Base-by-base conservation (phyloP, 1,140 invertebrate species). In the Papilio polytes region DNA sequence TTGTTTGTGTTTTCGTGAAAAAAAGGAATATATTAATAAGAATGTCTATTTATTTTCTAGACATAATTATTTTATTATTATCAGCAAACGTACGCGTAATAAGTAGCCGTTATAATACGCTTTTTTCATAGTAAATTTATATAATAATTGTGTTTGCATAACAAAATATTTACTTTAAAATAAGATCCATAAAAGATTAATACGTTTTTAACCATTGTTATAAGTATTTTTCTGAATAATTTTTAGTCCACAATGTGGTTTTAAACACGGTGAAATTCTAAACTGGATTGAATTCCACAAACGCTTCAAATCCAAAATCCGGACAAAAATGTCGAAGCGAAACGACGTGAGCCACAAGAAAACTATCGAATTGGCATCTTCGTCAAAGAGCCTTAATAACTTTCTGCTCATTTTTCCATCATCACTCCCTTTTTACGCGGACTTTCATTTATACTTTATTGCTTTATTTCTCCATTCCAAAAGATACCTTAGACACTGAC, bases 371-470 rank as follows among this genome's bases (percentile, higher is more conserved):
- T 87, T 90, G 89, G 89, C 87, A 92, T 91, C 86, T 91, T 90
- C 88, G 89, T 91, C 89, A 91, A 90, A 89, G 88, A 63, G 83
- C 82, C 85, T 91, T 92, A 91, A 92, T 92, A 92, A 90, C 89
- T 90, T 89, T 90, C 91, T 90, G 85, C 85, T 90, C 90, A 89
- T 90, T 89, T 89, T 86, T 90, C 84, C 87, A 90, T 92, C 91
- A 91, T 90, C 87, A 86, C 85, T 85, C 76, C 80, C 80, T 89
- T 90, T 91, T 90, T 91, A 80, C 82, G 26, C 22, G 13, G 63
- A 70, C 63, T 70, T 70, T 70, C 63, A 70, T 70, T 70, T 70
- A 76, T 51, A 51, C 74, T 76, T 51, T 76, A 76, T 76, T 46
- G 46, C 46, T 46, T 22, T 48, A 76, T 9, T 22, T 22, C 8